A percentile compares a stretch with the other conserved stretches of the same genome.
phyloP scores from a whole-genome alignment of 2,888 invertebrate species.

The Leptinotarsa peninsularis region DNA sequence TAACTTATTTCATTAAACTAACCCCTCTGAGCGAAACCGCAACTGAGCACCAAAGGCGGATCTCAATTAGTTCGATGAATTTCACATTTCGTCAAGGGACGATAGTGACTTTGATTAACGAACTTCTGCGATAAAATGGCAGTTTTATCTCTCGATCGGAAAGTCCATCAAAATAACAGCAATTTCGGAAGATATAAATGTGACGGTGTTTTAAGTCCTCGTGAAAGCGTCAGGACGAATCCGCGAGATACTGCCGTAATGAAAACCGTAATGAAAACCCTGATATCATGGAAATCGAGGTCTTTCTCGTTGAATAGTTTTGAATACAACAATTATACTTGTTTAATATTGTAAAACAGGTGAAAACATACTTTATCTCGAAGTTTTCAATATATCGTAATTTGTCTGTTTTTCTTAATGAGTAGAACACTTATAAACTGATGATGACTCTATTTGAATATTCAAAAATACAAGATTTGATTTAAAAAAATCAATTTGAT shows the following conservation, averaged over 20 bases:
- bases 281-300: background rate
- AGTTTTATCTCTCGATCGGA: background rate
- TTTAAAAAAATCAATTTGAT: too few relatives aligned
- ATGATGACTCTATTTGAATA: too few relatives aligned
- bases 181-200: background rate
- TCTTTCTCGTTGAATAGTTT: too few relatives aligned
- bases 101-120: background rate
- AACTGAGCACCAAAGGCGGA: background rate
- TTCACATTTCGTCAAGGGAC: background rate
- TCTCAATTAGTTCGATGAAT: background rate
- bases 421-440: too few relatives aligned
- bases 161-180: background rate
- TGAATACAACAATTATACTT: too few relatives aligned
- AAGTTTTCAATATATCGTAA: too few relatives aligned
- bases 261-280: slow-evolving; percentile 2
- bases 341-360: too few relatives aligned
- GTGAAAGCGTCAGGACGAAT: background rate
- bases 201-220: slow-evolving; percentile 5
- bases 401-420: too few relatives aligned
- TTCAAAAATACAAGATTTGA: too few relatives aligned
- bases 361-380: too few relatives aligned
- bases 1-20: background rate
- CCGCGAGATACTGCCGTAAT: background rate
- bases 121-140: background rate
- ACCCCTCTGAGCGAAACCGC: background rate